Evolutionary conservation across 2,113 vertebrate genomes (phyloP), one percentile per base, ranked within the genome.

Genomic region (Tetraodon nigroviridis): DNA sequence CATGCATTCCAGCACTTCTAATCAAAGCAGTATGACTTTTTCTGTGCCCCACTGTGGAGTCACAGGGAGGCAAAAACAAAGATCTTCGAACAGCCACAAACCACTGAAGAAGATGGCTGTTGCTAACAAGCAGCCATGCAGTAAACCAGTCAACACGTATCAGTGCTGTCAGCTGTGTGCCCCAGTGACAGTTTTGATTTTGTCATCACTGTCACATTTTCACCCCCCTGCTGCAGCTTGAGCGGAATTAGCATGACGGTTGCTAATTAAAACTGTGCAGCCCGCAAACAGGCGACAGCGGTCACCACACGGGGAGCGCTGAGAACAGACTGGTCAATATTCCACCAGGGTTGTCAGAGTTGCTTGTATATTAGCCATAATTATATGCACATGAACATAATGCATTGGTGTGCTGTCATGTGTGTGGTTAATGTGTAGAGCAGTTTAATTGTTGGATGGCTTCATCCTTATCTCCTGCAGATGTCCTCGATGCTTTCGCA

Each of bases 381-480:
- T 89, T 83, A 80, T 55, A 73, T 83, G 77, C 78, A 80, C 69
- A 75, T 77, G 69, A 79, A 70, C 67, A 73, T 76, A 70, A 87
- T 75, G 47, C 79, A 87, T 86, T 78, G 85, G 78, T 76, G 83
- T 79, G 61, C 79, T 81, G 80, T 82, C 79, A 83, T 55, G 65
- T 65, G 71, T 78, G 67, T 75, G 76, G 87, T 88, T 87, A 86
- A 86, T 88, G 69, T 83, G 78, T 84, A 75, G 51, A 37, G 71
- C 62, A 80, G 24, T 67, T 51, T 61, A 76, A 70, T 81, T 55
- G 77, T 68, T 82, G 63, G 46, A 63, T 60, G 48, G 57, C 64
- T 79, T 62, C 61, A 22, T 55, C 44, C 59, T 82, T 79, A 75
- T 79, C 61, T 70, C 51, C 52, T 69, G 22, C 50, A 18, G 46